A percentile compares a stretch with the other conserved stretches of the same genome.
Conservation (phyloP, 2,113 vertebrate species). For the Tachuris rubrigastra region DNA sequence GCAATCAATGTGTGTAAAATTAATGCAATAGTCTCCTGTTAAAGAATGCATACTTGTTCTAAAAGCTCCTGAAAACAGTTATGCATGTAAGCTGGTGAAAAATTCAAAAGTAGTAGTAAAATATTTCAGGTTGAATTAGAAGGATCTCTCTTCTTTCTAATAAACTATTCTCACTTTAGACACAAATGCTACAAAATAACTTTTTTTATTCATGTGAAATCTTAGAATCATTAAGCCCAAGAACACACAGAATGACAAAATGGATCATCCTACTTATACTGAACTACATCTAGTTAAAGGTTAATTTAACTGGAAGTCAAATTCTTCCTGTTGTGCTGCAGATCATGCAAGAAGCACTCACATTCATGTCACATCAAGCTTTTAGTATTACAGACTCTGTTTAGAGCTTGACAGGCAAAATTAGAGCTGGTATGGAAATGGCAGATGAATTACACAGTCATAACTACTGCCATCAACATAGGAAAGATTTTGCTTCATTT, state of each 20-base stretch:
- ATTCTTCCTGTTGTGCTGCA: neutral
- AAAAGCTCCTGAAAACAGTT: neutral
- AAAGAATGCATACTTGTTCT: neutral
- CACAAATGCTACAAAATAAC: neutral
- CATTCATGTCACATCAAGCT: neutral
- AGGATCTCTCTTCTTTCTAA: neutral
- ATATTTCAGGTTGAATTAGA: neutral
- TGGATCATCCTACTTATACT: neutral
- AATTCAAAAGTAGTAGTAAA: neutral
- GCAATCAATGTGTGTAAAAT: neutral
- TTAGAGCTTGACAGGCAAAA: neutral
- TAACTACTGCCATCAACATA: neutral
- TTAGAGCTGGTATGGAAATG: neutral
- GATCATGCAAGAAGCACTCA: neutral
- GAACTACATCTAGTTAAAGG: neutral
- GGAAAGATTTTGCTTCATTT: neutral
- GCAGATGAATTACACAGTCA: neutral
- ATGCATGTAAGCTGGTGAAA: neutral
- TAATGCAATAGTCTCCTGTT: neutral
- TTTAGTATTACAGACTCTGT: neutral
- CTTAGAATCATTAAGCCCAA: neutral
- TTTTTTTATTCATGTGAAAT: neutral
- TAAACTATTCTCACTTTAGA: neutral
- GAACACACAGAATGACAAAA: neutral
- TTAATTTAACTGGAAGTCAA: neutral